These are phyloP conservation scores for Cosmorhoe ocellata DNA, from an alignment of 2,888 invertebrate species.

Conservation along the genomic window DNA sequence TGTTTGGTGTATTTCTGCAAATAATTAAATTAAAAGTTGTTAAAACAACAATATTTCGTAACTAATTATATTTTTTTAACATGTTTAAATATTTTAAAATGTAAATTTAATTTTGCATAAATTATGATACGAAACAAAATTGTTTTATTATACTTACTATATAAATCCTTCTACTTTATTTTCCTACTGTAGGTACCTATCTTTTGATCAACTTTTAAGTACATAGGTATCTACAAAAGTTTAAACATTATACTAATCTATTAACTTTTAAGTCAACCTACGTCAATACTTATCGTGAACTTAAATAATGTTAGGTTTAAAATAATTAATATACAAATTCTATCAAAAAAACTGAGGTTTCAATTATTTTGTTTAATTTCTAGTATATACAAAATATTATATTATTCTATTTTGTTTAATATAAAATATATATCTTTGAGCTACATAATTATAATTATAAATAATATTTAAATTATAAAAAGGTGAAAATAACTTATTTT, in stretches of 20 bases:
- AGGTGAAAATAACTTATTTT: slow-evolving; percentile 62
- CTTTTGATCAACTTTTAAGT: too few species aligned
- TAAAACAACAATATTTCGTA: slow-evolving; percentile 1
- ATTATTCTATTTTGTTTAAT: slow-evolving; percentile 9
- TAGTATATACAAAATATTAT: slow-evolving; percentile 21
- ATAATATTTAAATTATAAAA: slow-evolving; percentile 37
- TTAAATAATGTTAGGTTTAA: too few species aligned
- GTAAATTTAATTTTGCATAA: too few species aligned
- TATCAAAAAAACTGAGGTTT: slow-evolving; percentile 20
- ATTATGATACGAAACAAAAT: too few species aligned
- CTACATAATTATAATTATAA: slow-evolving; percentile 28
- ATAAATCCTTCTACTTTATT: too few species aligned
- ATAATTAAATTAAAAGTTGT: slow-evolving; percentile 5
- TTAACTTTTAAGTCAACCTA: too few species aligned
- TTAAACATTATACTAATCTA: too few species aligned
- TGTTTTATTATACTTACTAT: too few species aligned
- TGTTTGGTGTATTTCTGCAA: slow-evolving; percentile 27
- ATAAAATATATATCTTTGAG: slow-evolving; percentile 37
- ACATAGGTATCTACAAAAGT: too few species aligned
- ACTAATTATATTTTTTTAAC: too few species aligned
- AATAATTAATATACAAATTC: slow-evolving; percentile 21
- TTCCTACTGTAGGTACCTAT: too few species aligned
- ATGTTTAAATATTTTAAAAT: not conserved
- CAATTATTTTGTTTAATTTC: slow-evolving; percentile 16
- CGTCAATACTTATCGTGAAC: too few species aligned